These are phyloP conservation scores for Cepaea nemoralis DNA, from an alignment of 1,140 invertebrate genomes.

Conservation along the genomic window DNA sequence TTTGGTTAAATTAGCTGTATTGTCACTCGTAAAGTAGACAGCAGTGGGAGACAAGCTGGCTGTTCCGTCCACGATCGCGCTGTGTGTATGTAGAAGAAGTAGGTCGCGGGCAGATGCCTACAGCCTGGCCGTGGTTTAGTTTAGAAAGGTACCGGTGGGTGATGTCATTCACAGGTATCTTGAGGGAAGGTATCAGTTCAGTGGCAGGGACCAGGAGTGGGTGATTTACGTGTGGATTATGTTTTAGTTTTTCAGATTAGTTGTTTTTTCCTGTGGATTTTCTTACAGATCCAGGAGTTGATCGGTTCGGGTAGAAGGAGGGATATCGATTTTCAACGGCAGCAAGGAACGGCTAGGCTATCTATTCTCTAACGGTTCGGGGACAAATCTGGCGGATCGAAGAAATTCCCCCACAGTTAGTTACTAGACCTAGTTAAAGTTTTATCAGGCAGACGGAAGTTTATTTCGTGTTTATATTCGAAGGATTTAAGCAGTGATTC, in stretches of 20 bases:
- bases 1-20: too few relatives aligned
- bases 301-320: neutral
- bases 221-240: neutral
- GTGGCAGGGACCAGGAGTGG: neutral
- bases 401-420: neutral
- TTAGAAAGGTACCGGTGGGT: neutral
- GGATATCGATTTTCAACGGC: neutral
- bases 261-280: neutral
- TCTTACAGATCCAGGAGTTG: neutral
- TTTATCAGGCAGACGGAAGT: neutral
- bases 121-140: neutral
- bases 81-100: neutral
- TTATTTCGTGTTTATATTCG: neutral
- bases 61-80: neutral
- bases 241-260: neutral
- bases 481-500: neutral
- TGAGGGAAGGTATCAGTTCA: neutral
- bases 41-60: neutral
- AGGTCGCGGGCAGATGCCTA: neutral
- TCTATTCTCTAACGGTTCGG: neutral
- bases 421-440: neutral
- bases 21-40: too few relatives aligned
- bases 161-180: neutral
- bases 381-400: neutral
- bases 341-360: neutral